Evolutionary conservation across 2,888 invertebrate species (phyloP), one percentile per base, ranked within the genome.

Genomic region (Thymelicus acteon): DNA sequence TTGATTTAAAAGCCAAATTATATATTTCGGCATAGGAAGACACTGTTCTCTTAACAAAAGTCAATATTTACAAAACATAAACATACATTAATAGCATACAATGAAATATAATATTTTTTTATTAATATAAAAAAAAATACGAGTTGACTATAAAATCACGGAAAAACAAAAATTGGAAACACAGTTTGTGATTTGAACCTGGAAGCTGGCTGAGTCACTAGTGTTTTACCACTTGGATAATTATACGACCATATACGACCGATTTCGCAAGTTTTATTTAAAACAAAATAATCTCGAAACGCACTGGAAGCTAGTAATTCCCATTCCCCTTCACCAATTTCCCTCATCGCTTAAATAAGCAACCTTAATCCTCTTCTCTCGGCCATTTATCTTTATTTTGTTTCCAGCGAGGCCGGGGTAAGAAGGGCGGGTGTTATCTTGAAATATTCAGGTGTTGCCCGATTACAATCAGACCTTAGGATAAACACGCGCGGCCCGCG

Each of bases 381-480:
- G 44, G 52, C 37, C 40, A 40, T 67, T 67, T 60, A 60, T 67
- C 67, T 67, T 60, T 67, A 67, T 67, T 60, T 67, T 40, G 52
- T 61, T 15, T 49, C 67, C 67, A 19, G 12, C 49, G 67, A 39
- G 57, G 37, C 10, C 12, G 67, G 24, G 40, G 60, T 31, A 31
- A 60, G 52, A 44, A 52, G 62, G 68, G 62, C 62, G 62, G 67
- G 13, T 24, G 31, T 67, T 63, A 60, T 72, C 62, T 63, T 72
- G 66, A 72, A 72, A 67, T 72, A 72, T 72, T 67, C 62, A 72
- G 40, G 15, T 52, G 67, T 62, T 67, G 57, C 58, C 19, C 67
- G 71, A 72, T 72, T 72, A 72, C 48, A 60, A 72, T 66, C 65
- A 67, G 71, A 67, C 67, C 60, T 44, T 47, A 61, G 24, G 31